phyloP scores from a whole-genome alignment of 1,140 invertebrate species.

The honey bee (Apis mellifera) region DNA sequence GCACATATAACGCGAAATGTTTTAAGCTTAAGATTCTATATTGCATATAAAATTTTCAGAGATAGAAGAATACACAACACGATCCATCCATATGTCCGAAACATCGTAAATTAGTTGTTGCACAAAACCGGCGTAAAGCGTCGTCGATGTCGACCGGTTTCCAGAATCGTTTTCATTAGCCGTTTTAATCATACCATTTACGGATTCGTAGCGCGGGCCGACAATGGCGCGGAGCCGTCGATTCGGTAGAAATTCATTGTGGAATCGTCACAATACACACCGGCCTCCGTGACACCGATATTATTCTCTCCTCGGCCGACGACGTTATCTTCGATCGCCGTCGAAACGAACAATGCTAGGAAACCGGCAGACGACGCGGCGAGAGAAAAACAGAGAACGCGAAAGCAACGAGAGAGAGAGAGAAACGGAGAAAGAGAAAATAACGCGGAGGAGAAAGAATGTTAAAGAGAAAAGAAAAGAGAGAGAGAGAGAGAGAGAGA shows the following conservation, averaged over 20 bases:
- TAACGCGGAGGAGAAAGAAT: neutral
- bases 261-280: conserved; percentile 48
- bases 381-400: conserved; percentile 25
- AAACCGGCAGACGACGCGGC: conserved; percentile 35
- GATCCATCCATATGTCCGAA: no score
- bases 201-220: conserved; percentile 22
- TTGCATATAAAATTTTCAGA: no score
- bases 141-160: conserved; percentile 57
- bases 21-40: no score
- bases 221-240: conserved; percentile 44
- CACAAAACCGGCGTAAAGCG: conserved; percentile 46
- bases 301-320: conserved; percentile 56
- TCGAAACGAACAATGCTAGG: conserved; percentile 60
- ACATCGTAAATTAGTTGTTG: conserved; percentile 53
- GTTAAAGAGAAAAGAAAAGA: neutral
- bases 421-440: neutral
- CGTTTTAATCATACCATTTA: conserved; percentile 64
- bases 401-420: neutral
- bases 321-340: conserved; percentile 58
- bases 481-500: neutral
- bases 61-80: no score
- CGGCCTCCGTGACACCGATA: conserved; percentile 47
- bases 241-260: conserved; percentile 57
- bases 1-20: no score
- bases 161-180: conserved; percentile 62